Percentiles rank a stretch among this genome's conserved stretches.
phyloP scores from a whole-genome alignment of 2,113 vertebrate genomes.

The Lutjanus erythropterus region DNA sequence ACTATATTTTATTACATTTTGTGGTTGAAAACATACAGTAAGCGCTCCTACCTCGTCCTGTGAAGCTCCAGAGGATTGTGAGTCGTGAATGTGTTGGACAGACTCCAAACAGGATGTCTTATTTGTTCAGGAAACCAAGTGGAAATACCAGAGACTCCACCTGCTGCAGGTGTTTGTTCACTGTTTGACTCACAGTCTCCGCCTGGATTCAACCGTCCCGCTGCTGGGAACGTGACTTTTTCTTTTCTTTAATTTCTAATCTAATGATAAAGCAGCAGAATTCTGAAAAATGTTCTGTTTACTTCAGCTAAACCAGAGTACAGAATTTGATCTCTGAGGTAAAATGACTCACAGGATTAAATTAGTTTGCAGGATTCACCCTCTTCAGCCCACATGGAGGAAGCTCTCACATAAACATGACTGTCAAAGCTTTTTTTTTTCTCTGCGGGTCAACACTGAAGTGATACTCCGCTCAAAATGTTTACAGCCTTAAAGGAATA shows the following conservation, averaged over 20 bases:
- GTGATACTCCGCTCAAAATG: background rate
- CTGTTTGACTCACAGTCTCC: slow-evolving; percentile 15
- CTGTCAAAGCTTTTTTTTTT: background rate
- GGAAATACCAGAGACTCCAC: slow-evolving; percentile 59
- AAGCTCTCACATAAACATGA: background rate
- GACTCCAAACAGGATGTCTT: slow-evolving; percentile 48
- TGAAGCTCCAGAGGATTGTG: background rate
- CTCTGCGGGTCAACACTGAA: background rate
- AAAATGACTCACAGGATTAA: background rate
- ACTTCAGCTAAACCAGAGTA: background rate
- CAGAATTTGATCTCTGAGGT: background rate
- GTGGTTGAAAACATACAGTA: background rate
- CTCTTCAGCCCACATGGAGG: slow-evolving; percentile 12
- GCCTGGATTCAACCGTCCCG: background rate
- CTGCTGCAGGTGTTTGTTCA: slow-evolving; percentile 65
- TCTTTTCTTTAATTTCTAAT: background rate
- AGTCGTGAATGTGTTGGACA: background rate
- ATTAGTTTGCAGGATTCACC: background rate
- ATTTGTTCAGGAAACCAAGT: slow-evolving; percentile 58
- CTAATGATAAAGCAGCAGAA: background rate
- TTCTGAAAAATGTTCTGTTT: background rate
- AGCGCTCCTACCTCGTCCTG: slow-evolving; percentile 38
- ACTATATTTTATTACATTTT: background rate
- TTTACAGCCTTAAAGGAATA: background rate
- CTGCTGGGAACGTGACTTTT: background rate